Conservation (phyloP, 2,113 vertebrate species). For the Percina caprodes region DNA sequence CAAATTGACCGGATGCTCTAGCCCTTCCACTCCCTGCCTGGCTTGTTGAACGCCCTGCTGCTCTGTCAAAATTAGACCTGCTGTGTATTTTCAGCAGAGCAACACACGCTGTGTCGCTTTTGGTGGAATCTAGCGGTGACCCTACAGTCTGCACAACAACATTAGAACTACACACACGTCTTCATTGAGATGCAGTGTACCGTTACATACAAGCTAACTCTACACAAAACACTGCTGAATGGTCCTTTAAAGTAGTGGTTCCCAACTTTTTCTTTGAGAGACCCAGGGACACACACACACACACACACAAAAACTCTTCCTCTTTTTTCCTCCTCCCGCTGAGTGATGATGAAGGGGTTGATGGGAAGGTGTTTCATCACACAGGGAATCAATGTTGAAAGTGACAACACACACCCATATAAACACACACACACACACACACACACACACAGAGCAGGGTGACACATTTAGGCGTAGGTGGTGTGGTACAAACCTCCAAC, state of each 20-base stretch:
- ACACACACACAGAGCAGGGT: conserved; percentile 28
- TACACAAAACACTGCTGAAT: neutral
- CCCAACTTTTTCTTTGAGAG: too few species aligned
- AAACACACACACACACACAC: conserved; percentile 2
- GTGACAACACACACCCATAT: conserved; percentile 59
- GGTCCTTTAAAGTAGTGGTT: too few species aligned
- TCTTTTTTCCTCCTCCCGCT: conserved; percentile 28
- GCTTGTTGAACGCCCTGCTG: too few species aligned
- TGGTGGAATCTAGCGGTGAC: too few species aligned
- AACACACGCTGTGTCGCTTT: too few species aligned
- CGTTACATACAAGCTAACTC: too few species aligned
- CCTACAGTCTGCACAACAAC: too few species aligned
- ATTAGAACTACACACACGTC: neutral
- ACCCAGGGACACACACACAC: neutral
- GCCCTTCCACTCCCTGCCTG: too few species aligned
- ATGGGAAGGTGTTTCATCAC: conserved; percentile 73
- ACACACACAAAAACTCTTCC: conserved; percentile 3
- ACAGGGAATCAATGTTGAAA: conserved; percentile 67
- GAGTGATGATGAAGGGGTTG: conserved; percentile 67
- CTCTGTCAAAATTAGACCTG: too few species aligned
- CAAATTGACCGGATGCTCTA: too few species aligned
- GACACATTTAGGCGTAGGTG: conserved; percentile 48
- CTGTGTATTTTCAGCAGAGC: too few species aligned
- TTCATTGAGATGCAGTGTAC: neutral
- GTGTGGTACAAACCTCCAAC: conserved; percentile 62